A percentile compares a stretch with the other conserved stretches of the same genome.
These are phyloP conservation scores for Scelioninae gen. 1 DNA, from an alignment of 2,888 invertebrate species.

Conservation along the genomic window DNA sequence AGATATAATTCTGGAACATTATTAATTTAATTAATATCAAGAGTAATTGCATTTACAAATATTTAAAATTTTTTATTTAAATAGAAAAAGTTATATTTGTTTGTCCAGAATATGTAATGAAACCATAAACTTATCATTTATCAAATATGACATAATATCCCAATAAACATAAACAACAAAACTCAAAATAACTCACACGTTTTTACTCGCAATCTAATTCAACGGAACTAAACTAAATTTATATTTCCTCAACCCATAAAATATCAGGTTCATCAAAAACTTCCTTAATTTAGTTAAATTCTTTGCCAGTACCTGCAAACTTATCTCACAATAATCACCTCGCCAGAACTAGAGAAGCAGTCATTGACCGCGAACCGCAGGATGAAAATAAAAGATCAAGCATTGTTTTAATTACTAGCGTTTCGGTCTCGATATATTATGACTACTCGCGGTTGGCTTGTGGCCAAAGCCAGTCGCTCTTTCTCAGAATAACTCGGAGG, in stretches of 20 bases:
- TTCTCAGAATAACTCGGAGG: conserved; percentile 84
- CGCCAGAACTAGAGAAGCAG: not conserved
- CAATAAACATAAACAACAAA: conserved; percentile 9
- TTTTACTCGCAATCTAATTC: conserved; percentile 26
- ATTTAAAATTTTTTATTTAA: too few relatives aligned
- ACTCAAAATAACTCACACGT: conserved; percentile 20
- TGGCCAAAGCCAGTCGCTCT: conserved; percentile 74
- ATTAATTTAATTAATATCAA: too few relatives aligned
- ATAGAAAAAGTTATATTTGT: too few relatives aligned
- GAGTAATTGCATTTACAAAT: too few relatives aligned
- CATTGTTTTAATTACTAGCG: conserved; percentile 57
- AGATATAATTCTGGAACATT: too few relatives aligned
- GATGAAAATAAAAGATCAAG: conserved; percentile 44
- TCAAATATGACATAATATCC: too few relatives aligned
- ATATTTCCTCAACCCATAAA: conserved; percentile 28
- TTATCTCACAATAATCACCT: not conserved
- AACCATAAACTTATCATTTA: too few relatives aligned
- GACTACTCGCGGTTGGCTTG: conserved; percentile 74
- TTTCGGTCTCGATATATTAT: conserved; percentile 57
- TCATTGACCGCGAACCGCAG: conserved; percentile 12
- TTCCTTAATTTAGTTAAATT: not conserved
- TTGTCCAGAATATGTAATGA: too few relatives aligned
- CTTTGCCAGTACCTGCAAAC: not conserved
- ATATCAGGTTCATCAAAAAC: conserved; percentile 1
- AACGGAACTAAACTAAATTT: conserved; percentile 38